Evolutionary conservation across 2,113 vertebrate genomes (phyloP).

Genomic region (Nibea coibor): DNA sequence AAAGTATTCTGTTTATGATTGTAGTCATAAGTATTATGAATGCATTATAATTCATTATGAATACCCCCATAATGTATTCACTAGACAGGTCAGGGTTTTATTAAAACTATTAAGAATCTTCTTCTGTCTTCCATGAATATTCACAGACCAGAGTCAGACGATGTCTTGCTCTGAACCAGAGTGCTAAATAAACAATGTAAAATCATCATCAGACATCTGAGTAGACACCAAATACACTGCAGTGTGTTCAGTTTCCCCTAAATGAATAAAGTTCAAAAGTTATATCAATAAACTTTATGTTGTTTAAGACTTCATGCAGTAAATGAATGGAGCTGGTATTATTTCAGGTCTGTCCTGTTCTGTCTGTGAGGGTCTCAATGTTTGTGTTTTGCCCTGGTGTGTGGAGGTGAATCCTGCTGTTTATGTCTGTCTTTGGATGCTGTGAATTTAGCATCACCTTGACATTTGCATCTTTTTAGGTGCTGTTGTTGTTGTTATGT

Average conservation of each 20-base stretch:
- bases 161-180: no score
- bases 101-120: no score
- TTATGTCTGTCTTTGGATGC: conserved; percentile 7
- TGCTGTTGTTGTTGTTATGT: background rate
- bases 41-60: no score
- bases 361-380: background rate
- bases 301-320: background rate
- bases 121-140: no score
- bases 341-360: background rate
- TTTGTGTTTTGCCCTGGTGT: conserved; percentile 40
- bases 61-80: no score
- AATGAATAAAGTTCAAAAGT: background rate
- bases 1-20: no score
- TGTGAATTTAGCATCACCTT: background rate
- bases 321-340: background rate
- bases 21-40: no score
- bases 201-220: no score
- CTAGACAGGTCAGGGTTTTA: no score
- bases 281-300: background rate
- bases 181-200: no score
- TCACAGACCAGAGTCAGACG: no score
- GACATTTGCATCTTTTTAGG: background rate
- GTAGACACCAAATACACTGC: background rate
- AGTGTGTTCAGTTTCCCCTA: background rate
- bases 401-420: conserved; percentile 46